A percentile compares a stretch with the other conserved stretches of the same genome.
These are phyloP conservation scores for Melitaea athalia DNA, from an alignment of 2,888 invertebrate species.

Conservation along the genomic window DNA sequence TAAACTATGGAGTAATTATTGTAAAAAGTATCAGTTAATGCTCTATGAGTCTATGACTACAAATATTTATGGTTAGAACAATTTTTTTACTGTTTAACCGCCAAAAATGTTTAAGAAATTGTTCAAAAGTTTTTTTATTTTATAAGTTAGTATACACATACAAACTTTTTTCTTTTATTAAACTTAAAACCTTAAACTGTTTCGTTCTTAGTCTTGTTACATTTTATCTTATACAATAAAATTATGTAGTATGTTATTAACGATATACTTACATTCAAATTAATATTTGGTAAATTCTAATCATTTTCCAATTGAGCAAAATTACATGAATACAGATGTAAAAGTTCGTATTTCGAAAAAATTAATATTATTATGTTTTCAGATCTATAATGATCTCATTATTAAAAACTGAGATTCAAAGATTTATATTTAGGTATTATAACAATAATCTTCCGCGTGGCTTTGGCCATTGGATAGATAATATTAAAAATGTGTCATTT, in stretches of 20 bases:
- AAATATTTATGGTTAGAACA: no score
- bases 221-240: slow-evolving; percentile 1
- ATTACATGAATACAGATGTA: neutral
- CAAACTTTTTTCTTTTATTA: no score
- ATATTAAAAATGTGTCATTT: no score
- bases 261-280: neutral
- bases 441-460: neutral
- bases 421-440: neutral
- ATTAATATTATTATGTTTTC: neutral
- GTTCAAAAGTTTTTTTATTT: no score
- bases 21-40: no score
- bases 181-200: neutral
- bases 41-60: no score
- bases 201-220: neutral
- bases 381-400: neutral
- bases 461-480: neutral
- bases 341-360: neutral
- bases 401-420: neutral
- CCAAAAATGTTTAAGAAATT: no score
- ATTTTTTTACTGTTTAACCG: no score
- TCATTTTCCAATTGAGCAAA: slow-evolving; percentile 10
- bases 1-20: neutral
- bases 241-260: neutral
- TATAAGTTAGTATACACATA: no score
- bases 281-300: slow-evolving; percentile 9